Evolutionary conservation across 1,140 invertebrate species (phyloP).

Genomic region (Drosophila truncata): DNA sequence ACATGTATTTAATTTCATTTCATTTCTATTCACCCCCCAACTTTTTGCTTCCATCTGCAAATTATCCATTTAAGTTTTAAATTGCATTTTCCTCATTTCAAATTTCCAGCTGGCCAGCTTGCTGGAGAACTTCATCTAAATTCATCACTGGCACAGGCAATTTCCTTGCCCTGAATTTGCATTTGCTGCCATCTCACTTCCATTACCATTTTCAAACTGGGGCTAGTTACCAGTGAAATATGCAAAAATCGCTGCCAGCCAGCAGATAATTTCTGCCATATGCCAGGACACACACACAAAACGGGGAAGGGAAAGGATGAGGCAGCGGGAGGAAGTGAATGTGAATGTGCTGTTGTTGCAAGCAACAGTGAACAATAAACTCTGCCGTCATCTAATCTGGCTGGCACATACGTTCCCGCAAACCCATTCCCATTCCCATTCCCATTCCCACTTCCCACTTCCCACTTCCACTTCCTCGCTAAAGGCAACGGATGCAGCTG

Average conservation of each 20-base stretch:
- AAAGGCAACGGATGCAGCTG: constrained; percentile 44
- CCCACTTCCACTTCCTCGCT: constrained; percentile 5
- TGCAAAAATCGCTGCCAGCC: constrained; percentile 33
- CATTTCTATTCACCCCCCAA: constrained; percentile 10
- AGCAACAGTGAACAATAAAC: constrained; percentile 50
- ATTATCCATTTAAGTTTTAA: constrained; percentile 51
- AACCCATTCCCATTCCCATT: neutral
- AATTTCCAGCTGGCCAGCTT: neutral
- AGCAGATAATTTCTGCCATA: constrained; percentile 37
- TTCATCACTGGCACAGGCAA: constrained; percentile 35
- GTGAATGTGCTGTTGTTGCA: constrained; percentile 35
- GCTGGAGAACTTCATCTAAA: constrained; percentile 50
- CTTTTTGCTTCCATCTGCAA: constrained; percentile 17
- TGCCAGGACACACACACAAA: constrained; percentile 5
- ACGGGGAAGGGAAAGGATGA: neutral
- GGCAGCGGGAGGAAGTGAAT: neutral
- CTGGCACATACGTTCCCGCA: constrained; percentile 45
- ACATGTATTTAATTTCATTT: constrained; percentile 31
- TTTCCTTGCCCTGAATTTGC: constrained; percentile 33
- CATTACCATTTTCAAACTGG: constrained; percentile 24
- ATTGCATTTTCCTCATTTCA: constrained; percentile 41
- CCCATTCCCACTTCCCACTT: neutral
- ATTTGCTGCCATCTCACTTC: constrained; percentile 6
- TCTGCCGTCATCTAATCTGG: constrained; percentile 64
- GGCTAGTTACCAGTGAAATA: constrained; percentile 34